Conservation (phyloP, 1,140 invertebrate genomes). For the Drosophila rhopaloa region DNA sequence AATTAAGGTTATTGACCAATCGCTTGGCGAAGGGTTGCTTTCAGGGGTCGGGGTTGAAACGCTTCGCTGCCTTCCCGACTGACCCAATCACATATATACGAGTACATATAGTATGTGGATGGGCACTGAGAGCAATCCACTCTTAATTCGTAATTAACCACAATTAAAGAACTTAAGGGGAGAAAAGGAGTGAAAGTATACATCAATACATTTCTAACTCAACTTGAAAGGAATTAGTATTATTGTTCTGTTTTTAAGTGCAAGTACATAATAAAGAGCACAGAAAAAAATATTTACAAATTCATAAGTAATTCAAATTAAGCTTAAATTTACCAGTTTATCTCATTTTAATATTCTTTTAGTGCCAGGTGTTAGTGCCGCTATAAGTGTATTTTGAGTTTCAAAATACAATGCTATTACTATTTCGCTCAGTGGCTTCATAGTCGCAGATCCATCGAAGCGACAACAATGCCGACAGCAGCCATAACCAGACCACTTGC, state of each 20-base stretch:
- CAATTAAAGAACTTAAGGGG: neutral
- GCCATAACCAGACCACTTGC: conserved; percentile 36
- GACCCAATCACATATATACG: conserved; percentile 36
- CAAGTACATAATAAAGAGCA: too few relatives aligned
- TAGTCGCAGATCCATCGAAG: conserved; percentile 31
- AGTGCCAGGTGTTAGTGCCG: too few relatives aligned
- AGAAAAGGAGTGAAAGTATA: too few relatives aligned
- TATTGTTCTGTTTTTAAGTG: too few relatives aligned
- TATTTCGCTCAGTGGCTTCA: conserved; percentile 2
- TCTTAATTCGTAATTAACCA: neutral
- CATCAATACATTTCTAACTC: too few relatives aligned
- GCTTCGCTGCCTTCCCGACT: conserved; percentile 54
- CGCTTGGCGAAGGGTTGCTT: conserved; percentile 16
- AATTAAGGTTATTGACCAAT: conserved; percentile 80
- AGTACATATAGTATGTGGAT: conserved; percentile 4
- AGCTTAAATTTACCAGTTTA: too few relatives aligned
- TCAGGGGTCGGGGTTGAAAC: conserved; percentile 29
- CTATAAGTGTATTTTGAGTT: too few relatives aligned
- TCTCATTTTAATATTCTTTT: too few relatives aligned
- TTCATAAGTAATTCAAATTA: too few relatives aligned
- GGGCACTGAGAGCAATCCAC: conserved; percentile 21
- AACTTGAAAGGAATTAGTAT: too few relatives aligned
- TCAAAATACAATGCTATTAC: too few relatives aligned
- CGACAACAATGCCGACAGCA: conserved; percentile 48
- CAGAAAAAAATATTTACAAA: too few relatives aligned